Evolutionary conservation across 1,140 invertebrate species (phyloP), one percentile per base, ranked within the genome.

Genomic region (Drosophila aff.): DNA sequence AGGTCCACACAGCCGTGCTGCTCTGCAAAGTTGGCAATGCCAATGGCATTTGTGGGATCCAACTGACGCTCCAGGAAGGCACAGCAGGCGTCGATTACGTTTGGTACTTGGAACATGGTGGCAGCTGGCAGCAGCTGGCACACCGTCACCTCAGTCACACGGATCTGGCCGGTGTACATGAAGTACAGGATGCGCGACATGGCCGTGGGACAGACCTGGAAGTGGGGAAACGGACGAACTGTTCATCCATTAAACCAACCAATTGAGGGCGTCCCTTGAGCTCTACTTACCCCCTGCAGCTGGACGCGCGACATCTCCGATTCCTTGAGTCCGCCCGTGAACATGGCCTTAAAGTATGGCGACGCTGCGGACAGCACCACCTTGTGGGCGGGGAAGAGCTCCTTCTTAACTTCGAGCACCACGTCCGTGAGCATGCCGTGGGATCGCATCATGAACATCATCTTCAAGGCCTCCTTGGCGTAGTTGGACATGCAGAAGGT

Each of bases 311-410:
- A 96, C 96, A 97, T 98, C 84, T 97, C 97, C 77, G 96, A 95
- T 93, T 98, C 98, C 82, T 96, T 96, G 71, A 98, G 94, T 2
- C 97, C 97, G 59, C 96, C 96, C 3, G 97, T 97, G 92, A 98
- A 98, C 98, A 99, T 99, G 44, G 98, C 98, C 95, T 98, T 98
- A 91, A 99, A 99, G 93, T 99, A 99, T 4, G 98, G 98, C 94
- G 98, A 98, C 63, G 96, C 97, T 2, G 98, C 97, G 6, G 98
- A 98, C 46, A 99, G 94, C 31, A 99, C 96, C 16, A 98, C 96
- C 94, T 98, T 96, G 92, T 99, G 98, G 4, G 97, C 98, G 80
- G 97, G 96, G 92, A 99, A 98, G 21, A 97, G 93, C 91, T 98
- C 96, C 15, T 95, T 94, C 41, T 96, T 97, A 16, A 98, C 97